Percentiles rank a stretch among this genome's conserved stretches.
These are phyloP conservation scores for Columba livia DNA, from an alignment of 2,113 vertebrate genomes.

Conservation along the genomic window DNA sequence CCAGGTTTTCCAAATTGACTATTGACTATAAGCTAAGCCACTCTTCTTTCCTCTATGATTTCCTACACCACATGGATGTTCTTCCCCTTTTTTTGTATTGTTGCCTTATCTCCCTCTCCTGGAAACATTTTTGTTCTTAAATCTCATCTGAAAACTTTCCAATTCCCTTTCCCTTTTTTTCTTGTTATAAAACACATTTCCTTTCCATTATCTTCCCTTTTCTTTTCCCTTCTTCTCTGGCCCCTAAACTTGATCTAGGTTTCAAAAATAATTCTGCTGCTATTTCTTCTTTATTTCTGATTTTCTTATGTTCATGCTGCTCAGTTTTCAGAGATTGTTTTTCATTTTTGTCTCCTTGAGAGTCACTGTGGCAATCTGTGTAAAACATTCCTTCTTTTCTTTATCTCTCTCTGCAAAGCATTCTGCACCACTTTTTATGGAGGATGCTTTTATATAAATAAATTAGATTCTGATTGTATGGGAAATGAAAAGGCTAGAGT, in stretches of 20 bases:
- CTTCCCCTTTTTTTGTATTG: not conserved
- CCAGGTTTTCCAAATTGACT: not conserved
- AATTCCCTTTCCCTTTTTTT: not conserved
- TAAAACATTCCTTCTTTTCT: conserved; percentile 32
- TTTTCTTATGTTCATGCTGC: conserved; percentile 1
- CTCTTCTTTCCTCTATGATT: not conserved
- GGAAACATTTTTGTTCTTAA: conserved; percentile 20
- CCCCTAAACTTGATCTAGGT: not conserved
- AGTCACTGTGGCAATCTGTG: not conserved
- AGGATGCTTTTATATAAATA: conserved; percentile 36
- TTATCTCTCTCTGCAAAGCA: conserved; percentile 40
- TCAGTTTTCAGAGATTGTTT: not conserved
- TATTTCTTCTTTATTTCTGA: conserved; percentile 28
- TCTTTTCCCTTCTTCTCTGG: not conserved
- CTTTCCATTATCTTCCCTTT: not conserved
- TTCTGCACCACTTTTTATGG: conserved; percentile 24
- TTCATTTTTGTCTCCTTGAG: not conserved
- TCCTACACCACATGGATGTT: not conserved
- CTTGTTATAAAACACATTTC: not conserved
- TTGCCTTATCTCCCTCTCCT: not conserved
- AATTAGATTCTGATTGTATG: not conserved
- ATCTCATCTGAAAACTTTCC: conserved; percentile 31
- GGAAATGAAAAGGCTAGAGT: not conserved
- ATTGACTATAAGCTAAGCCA: not conserved
- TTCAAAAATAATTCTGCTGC: conserved; percentile 5